These are phyloP conservation scores for Leptinotarsa defecta DNA, from an alignment of 1,140 invertebrate species.

Conservation along the genomic window DNA sequence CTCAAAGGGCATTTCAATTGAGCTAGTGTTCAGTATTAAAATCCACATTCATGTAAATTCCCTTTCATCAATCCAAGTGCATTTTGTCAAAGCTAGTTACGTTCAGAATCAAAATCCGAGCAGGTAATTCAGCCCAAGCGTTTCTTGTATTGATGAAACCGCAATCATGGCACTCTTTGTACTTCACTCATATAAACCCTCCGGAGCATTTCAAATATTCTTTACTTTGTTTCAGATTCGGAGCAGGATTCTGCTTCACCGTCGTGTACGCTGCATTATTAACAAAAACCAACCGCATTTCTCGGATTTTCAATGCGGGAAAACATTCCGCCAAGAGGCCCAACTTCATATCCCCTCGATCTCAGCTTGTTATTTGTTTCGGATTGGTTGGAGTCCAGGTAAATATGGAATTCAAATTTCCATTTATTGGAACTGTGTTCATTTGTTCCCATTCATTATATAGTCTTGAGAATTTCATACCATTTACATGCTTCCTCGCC, in stretches of 20 bases:
- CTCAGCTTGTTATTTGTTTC: conserved; percentile 88
- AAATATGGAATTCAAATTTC: conserved; percentile 36
- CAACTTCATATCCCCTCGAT: conserved; percentile 90
- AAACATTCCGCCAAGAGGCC: conserved; percentile 86
- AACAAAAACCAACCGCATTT: conserved; percentile 91
- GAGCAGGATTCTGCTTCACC: conserved; percentile 88
- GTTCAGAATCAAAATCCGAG: no score
- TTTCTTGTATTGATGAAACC: not conserved
- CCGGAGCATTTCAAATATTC: not conserved
- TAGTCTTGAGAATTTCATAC: no score
- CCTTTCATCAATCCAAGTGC: no score
- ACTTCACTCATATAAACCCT: not conserved
- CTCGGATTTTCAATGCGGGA: conserved; percentile 87
- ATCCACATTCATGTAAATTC: no score
- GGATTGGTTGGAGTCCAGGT: conserved; percentile 82
- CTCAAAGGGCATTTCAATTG: no score
- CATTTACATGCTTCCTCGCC: no score
- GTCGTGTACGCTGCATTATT: conserved; percentile 89
- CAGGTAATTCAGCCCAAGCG: no score
- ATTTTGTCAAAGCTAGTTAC: no score
- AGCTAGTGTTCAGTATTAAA: no score
- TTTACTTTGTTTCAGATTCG: conserved; percentile 64
- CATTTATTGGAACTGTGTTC: no score
- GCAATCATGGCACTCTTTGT: not conserved
- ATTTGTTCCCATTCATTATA: no score